Conservation (phyloP, 2,888 invertebrate genomes). For the Cantharis rufa region DNA sequence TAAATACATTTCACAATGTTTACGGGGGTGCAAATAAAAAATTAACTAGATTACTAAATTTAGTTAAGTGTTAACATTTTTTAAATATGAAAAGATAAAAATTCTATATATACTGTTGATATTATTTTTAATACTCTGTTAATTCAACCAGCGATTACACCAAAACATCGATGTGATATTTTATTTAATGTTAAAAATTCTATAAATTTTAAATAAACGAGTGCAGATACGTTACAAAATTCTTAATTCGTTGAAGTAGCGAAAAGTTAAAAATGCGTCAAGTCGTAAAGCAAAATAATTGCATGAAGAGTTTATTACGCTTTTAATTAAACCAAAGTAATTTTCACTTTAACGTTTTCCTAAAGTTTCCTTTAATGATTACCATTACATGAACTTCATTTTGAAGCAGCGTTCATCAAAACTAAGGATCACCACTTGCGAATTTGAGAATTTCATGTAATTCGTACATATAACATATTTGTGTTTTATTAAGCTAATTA, state of each 20-base stretch:
- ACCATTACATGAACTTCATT: neutral
- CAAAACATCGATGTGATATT: no score
- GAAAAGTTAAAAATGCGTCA: neutral
- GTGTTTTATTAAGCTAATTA: neutral
- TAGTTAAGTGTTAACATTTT: no score
- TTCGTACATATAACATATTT: neutral
- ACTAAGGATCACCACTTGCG: neutral
- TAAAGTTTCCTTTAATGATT: neutral
- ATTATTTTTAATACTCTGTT: no score
- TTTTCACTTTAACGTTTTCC: neutral
- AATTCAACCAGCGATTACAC: no score
- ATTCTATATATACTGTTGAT: no score
- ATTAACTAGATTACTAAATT: no score
- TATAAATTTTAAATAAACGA: neutral
- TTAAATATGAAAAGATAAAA: no score
- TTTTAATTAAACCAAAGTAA: neutral
- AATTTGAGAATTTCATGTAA: neutral
- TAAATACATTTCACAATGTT: neutral
- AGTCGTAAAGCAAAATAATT: neutral
- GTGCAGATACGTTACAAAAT: neutral
- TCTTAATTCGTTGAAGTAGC: neutral
- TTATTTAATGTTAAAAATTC: neutral
- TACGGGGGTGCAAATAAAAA: neutral
- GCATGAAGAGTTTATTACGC: neutral
- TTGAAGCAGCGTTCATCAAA: neutral